phyloP scores from a whole-genome alignment of 2,888 invertebrate genomes.

The Eupithecia dodoneata region DNA sequence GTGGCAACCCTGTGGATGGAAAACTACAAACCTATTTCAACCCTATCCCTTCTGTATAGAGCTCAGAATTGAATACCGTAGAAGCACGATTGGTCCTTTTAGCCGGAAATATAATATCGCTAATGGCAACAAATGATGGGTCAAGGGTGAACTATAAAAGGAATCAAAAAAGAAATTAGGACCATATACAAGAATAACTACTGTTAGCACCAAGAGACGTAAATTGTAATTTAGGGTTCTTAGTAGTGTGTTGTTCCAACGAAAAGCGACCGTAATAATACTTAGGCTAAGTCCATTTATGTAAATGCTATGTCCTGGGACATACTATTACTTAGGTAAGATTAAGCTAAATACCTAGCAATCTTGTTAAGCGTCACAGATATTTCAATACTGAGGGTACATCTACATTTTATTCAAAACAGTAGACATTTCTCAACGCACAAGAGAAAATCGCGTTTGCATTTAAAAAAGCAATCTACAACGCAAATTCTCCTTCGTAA shows the following conservation, averaged over 20 bases:
- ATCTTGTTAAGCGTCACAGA: not conserved
- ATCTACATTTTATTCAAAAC: slow-evolving; percentile 20
- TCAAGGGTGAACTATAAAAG: slow-evolving; percentile 71
- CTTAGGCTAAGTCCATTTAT: not conserved
- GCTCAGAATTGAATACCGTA: slow-evolving; percentile 45
- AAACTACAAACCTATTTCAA: slow-evolving; percentile 38
- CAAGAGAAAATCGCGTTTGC: slow-evolving; percentile 63
- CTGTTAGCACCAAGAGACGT: not conserved
- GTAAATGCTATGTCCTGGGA: not conserved
- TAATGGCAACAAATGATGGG: slow-evolving; percentile 76
- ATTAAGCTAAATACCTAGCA: not conserved
- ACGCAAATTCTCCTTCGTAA: slow-evolving; percentile 67
- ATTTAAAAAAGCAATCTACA: slow-evolving; percentile 72
- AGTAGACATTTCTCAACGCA: slow-evolving; percentile 24
- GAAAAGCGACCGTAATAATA: slow-evolving; percentile 4
- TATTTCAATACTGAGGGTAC: not conserved
- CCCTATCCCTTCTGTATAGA: slow-evolving; percentile 46
- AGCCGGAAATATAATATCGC: slow-evolving; percentile 50
- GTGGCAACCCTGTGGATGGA: slow-evolving; percentile 32
- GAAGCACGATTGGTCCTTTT: slow-evolving; percentile 42
- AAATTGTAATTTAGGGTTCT: slow-evolving; percentile 3
- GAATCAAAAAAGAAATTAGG: slow-evolving; percentile 67
- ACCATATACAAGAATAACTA: slow-evolving; percentile 25
- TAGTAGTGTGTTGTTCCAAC: not conserved
- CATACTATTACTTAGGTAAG: not conserved